Percentiles rank a stretch among this genome's conserved stretches.
Conservation (phyloP, 2,797 vertebrate genomes). For the Phalloptychus januarius region DNA sequence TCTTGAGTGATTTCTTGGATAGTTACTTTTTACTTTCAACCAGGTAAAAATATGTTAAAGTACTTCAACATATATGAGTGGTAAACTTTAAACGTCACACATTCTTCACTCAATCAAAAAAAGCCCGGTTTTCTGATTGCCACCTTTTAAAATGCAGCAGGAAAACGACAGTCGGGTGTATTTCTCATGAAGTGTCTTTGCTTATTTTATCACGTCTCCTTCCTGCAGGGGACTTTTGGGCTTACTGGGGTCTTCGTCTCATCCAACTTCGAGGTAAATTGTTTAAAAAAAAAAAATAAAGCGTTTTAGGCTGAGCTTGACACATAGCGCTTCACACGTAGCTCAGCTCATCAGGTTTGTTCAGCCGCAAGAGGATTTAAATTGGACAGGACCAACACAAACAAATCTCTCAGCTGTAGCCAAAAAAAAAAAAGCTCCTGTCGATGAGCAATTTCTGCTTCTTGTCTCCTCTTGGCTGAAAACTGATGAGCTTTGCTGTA, state of each 20-base stretch:
- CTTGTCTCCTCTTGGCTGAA: slow-evolving; percentile 32
- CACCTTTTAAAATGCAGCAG: background rate
- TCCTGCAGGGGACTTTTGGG: slow-evolving; percentile 81
- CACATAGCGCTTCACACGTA: slow-evolving; percentile 18
- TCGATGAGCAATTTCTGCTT: slow-evolving; percentile 21
- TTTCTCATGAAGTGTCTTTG: slow-evolving; percentile 17
- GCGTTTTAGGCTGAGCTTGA: slow-evolving; percentile 31
- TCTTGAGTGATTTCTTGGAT: too few species aligned
- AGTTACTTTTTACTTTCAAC: too few species aligned
- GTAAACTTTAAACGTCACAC: background rate
- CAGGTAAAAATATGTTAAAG: too few species aligned
- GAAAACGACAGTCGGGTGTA: background rate
- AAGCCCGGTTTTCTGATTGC: slow-evolving; percentile 1
- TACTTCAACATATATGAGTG: too few species aligned
- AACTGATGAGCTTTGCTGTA: slow-evolving; percentile 51
- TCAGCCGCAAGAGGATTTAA: slow-evolving; percentile 60
- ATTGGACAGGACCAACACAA: slow-evolving; percentile 25
- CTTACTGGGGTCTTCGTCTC: slow-evolving; percentile 80
- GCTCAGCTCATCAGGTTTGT: slow-evolving; percentile 54
- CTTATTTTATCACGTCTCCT: slow-evolving; percentile 55
- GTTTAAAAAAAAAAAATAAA: slow-evolving; percentile 18
- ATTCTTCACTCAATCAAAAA: background rate
- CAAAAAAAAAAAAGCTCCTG: slow-evolving; percentile 46
- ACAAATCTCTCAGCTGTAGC: slow-evolving; percentile 34
- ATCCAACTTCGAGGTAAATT: slow-evolving; percentile 88